Base-by-base conservation (phyloP, 2,888 invertebrate genomes). In the Ophioninae sp. region DNA sequence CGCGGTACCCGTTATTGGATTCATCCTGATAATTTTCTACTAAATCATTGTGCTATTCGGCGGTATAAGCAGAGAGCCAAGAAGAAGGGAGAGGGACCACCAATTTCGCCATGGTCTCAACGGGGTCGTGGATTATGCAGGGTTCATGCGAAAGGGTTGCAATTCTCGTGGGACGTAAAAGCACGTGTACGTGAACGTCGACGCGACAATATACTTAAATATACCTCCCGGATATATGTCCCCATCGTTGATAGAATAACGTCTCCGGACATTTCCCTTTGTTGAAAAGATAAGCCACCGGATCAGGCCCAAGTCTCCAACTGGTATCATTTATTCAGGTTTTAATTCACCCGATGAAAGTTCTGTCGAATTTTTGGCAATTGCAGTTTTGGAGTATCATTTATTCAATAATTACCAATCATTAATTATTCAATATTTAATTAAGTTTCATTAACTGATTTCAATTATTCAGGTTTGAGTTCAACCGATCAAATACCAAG, bases 1-100 rank as follows among this genome's bases (percentile, higher is more conserved):
- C 82, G 87, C 86, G 89, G 90, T 90, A 85, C 88, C 87, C 87
- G 89, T 91, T 92, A 92, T 92, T 92, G 91, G 90, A 91, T 91
- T 91, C 88, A 88, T 91, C 87, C 89, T 90, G 91, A 91, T 92
- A 92, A 93, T 91, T 92, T 88, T 87, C 87, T 88, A 88, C 88
- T 92, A 91, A 92, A 92, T 92, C 91, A 91, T 91, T 86, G 86
- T 85, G 51, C 73, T 71, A n/a, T 67, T 65, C 65, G 56, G 22
- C 44, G 67, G 74, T 59, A 63, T 56, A 58, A 39, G 63, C 37
- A 41, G 23, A 80, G 68, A 84, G 79, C 81, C 77, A 75, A 83
- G 85, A 83, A 86, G 85, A 86, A 85, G 80, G 85, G 80, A 85
- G 85, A 87, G 88, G 87, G 87, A 83, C 87, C 89, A 91, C 91